Evolutionary conservation across 1,140 invertebrate genomes (phyloP).

Genomic region (Copidosoma floridanum): DNA sequence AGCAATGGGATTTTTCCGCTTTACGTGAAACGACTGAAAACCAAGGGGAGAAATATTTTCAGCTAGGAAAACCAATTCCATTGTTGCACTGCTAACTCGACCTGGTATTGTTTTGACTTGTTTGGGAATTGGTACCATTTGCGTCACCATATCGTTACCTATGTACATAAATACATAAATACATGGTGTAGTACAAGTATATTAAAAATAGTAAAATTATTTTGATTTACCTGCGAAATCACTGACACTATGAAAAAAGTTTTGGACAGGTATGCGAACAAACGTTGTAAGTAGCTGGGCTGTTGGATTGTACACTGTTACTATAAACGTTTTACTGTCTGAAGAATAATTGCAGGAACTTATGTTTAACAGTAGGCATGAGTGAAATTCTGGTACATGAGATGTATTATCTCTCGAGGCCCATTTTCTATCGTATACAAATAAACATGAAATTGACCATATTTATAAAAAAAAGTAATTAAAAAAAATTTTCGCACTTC

Average conservation of each 20-base stretch:
- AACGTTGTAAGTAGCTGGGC: constrained; percentile 65
- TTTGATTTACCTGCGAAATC: background rate
- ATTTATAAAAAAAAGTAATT: background rate
- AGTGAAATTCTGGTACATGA: constrained; percentile 35
- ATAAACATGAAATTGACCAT: background rate
- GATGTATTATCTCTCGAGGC: background rate
- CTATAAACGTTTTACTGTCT: constrained; percentile 60
- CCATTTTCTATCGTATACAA: background rate
- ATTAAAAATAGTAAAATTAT: too few relatives aligned
- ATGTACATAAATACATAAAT: constrained; percentile 62
- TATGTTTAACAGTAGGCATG: constrained; percentile 67
- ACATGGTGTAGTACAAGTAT: constrained; percentile 51
- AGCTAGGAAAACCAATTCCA: constrained; percentile 59
- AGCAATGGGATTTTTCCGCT: too few relatives aligned
- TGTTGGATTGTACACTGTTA: constrained; percentile 82
- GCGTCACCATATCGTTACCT: constrained; percentile 60
- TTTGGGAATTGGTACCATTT: constrained; percentile 64
- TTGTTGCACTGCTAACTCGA: constrained; percentile 44
- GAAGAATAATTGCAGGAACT: constrained; percentile 66
- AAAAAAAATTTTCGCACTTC: background rate
- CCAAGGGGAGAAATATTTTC: constrained; percentile 64
- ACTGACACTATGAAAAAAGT: too few relatives aligned
- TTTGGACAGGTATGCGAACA: constrained; percentile 70
- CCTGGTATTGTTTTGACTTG: constrained; percentile 62
- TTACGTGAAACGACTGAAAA: constrained; percentile 63